Evolutionary conservation across 1,140 invertebrate species (phyloP).

Genomic region (Rhopalosiphum maidis): DNA sequence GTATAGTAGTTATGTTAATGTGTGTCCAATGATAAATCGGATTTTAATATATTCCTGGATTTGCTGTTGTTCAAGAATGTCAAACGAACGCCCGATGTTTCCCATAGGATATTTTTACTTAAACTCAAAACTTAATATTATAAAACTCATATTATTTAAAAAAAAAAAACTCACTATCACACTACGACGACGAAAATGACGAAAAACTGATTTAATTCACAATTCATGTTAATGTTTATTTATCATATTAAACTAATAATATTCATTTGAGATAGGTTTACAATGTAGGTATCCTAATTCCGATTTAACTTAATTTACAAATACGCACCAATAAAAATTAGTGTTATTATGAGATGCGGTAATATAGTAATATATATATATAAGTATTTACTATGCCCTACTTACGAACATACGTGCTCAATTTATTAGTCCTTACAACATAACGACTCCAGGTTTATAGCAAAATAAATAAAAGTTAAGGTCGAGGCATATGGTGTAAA

Average conservation of each 20-base stretch:
- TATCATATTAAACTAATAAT: not conserved
- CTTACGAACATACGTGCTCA: not conserved
- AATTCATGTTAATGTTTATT: not conserved
- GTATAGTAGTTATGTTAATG: constrained; percentile 54
- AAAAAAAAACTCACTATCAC: no score
- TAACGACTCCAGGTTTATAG: not conserved
- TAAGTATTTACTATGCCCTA: not conserved
- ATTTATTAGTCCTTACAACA: constrained; percentile 31
- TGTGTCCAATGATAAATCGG: constrained; percentile 51
- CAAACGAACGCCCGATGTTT: constrained; percentile 6
- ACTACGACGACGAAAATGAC: not conserved
- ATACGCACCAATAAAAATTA: not conserved
- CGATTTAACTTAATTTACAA: not conserved
- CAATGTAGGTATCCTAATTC: not conserved
- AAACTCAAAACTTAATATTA: not conserved
- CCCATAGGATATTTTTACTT: constrained; percentile 34
- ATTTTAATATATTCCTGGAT: constrained; percentile 51
- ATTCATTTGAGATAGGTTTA: not conserved
- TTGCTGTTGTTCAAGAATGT: constrained; percentile 44
- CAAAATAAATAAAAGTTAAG: constrained; percentile 39
- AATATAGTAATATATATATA: no score
- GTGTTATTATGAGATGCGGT: constrained; percentile 11
- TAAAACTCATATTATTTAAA: not conserved
- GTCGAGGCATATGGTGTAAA: not conserved
- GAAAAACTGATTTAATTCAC: no score